Base-by-base conservation (phyloP, 2,888 invertebrate species). In the Dexiosoma caninum region DNA sequence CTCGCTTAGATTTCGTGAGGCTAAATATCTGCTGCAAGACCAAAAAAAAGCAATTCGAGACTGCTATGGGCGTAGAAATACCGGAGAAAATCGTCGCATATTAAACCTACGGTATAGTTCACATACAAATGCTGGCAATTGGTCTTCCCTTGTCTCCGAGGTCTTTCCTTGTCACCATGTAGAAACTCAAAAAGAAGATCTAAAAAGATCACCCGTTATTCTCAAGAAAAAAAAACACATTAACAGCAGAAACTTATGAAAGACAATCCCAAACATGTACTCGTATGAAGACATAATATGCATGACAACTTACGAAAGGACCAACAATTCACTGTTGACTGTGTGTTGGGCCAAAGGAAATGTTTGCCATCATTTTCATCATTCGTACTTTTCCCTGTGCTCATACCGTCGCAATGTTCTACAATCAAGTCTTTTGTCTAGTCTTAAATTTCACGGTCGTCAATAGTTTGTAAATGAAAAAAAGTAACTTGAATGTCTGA, bases 381-480 rank as follows among this genome's bases (percentile, higher is more conserved):
- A 66, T 66, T 80, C 66, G 35, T 70, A 42, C 64, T 59, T 66
- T 44, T 51, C 32, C 40, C 46, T n/a, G n/a, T n/a, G n/a, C n/a
- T n/a, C 49, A 42, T 66, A 30, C 46, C 57, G n/a, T 49, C 55
- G 37, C 46, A 66, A 53, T 64, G 37, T 55, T 44, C 49, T 70
- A 55, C 64, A 70, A 44, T 77, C 77, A 51, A 69, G 49, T 62
- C 81, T 60, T 66, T 67, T 72, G 77, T 81, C 77, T 72, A 53
- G 64, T 77, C 77, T 72, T 74, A 64, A 81, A 77, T 81, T 81
- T 77, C 77, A 81, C 77, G 81, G 77, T 64, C 72, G 57, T 74
- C 81, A 81, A 81, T 81, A 64, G 57, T 77, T 27, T 6, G 27
- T 81, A 19, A 55, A 74, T 42, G 62, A 74, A 60, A 74, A 69